A percentile compares a stretch with the other conserved stretches of the same genome.
Evolutionary conservation across 2,113 vertebrate species (phyloP).

Genomic region (Zosterops pallidus): DNA sequence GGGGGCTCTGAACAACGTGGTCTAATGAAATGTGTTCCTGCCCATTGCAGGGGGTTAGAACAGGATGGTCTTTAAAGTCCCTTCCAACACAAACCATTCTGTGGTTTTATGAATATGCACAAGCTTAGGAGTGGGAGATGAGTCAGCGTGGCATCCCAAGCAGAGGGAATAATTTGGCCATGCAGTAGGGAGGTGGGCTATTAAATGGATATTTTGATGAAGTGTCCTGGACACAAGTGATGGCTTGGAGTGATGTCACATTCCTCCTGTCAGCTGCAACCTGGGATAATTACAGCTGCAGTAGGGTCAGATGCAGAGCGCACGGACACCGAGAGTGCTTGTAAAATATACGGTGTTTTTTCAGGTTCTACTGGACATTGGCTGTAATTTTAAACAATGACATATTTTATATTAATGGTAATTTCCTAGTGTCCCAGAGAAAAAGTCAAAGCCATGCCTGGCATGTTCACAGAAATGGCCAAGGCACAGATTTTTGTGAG

Average conservation of each 20-base stretch:
- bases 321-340: fast-evolving
- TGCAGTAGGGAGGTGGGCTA: background rate
- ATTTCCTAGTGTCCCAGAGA: conserved; percentile 29
- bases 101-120: background rate
- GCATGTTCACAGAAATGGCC: conserved; percentile 27
- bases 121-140: background rate
- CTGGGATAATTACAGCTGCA: background rate
- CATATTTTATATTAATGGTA: conserved; percentile 19
- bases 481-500: conserved; percentile 38
- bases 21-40: background rate
- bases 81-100: background rate
- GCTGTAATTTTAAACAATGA: conserved; percentile 16
- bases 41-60: background rate
- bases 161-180: background rate
- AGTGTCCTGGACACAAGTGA: background rate
- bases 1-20: background rate
- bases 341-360: background rate
- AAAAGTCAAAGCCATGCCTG: conserved; percentile 34
- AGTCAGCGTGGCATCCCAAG: background rate
- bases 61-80: background rate
- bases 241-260: background rate
- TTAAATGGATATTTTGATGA: conserved; percentile 14
- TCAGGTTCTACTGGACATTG: background rate
- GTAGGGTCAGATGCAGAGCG: background rate
- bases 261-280: conserved; percentile 12